Evolutionary conservation across 2,797 vertebrate genomes (phyloP).

Genomic region (Apogon hyalosoma): DNA sequence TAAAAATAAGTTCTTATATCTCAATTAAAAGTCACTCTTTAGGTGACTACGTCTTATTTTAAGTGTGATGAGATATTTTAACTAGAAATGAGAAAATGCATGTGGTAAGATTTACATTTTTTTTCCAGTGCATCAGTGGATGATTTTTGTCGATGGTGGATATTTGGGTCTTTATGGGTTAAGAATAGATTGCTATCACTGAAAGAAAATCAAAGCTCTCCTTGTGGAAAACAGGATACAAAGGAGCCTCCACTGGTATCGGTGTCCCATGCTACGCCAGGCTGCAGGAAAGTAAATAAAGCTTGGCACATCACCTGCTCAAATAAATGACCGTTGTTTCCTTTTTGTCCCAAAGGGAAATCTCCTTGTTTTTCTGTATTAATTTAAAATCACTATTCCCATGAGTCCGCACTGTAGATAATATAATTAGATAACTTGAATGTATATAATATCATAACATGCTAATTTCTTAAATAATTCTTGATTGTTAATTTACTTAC

Average conservation of each 20-base stretch:
- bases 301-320: conserved; percentile 16
- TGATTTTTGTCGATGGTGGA: too few species aligned
- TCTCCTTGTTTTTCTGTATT: conserved; percentile 19
- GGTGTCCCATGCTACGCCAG: not conserved
- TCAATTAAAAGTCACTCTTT: too few species aligned
- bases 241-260: not conserved
- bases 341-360: conserved; percentile 10
- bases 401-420: not conserved
- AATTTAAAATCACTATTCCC: conserved; percentile 19
- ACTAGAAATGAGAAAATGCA: too few species aligned
- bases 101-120: too few species aligned
- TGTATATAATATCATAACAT: conserved; percentile 14
- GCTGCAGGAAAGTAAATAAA: conserved; percentile 5
- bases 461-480: conserved; percentile 25
- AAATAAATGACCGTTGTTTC: conserved; percentile 3
- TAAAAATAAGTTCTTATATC: too few species aligned
- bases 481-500: conserved; percentile 57
- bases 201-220: too few species aligned
- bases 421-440: not conserved
- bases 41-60: too few species aligned
- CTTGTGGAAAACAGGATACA: too few species aligned
- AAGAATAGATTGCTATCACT: too few species aligned
- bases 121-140: too few species aligned
- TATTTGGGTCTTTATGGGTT: too few species aligned
- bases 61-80: too few species aligned